A percentile compares a stretch with the other conserved stretches of the same genome.
Conservation (phyloP, 1,140 invertebrate species). For the Spodoptera frugiperda region DNA sequence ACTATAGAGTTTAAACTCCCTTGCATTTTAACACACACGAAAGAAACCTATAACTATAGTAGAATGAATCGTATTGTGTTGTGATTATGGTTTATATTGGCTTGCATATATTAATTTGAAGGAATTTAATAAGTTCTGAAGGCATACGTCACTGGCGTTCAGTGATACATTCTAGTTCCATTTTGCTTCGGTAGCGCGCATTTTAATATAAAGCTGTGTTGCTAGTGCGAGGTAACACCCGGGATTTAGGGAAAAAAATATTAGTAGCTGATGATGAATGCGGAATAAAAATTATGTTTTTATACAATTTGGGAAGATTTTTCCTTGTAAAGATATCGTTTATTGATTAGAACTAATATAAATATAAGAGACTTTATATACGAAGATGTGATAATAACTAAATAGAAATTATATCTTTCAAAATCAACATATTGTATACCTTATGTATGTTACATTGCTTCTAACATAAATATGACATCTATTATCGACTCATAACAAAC, state of each 20-base stretch:
- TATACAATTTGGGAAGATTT: too few relatives aligned
- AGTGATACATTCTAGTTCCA: conserved; percentile 28
- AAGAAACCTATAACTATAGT: not conserved
- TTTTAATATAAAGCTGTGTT: conserved; percentile 31
- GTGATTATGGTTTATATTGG: not conserved
- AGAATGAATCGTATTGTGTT: not conserved
- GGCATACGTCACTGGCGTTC: conserved; percentile 43
- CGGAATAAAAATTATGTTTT: too few relatives aligned
- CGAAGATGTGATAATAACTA: too few relatives aligned
- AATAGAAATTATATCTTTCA: too few relatives aligned
- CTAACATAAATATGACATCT: too few relatives aligned
- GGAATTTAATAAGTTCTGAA: conserved; percentile 38
- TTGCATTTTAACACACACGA: not conserved
- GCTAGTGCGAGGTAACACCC: not conserved
- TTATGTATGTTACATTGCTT: too few relatives aligned
- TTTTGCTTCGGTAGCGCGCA: conserved; percentile 31
- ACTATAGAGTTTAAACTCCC: not conserved
- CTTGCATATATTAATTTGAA: not conserved
- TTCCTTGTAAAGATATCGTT: too few relatives aligned
- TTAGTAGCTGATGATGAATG: not conserved
- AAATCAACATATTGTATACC: too few relatives aligned
- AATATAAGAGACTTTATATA: too few relatives aligned
- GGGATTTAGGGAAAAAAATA: not conserved
- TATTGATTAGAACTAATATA: too few relatives aligned
- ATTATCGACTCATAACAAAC: too few relatives aligned